Evolutionary conservation across 2,113 vertebrate genomes (phyloP).

Genomic region (Sebastes schlegelii): DNA sequence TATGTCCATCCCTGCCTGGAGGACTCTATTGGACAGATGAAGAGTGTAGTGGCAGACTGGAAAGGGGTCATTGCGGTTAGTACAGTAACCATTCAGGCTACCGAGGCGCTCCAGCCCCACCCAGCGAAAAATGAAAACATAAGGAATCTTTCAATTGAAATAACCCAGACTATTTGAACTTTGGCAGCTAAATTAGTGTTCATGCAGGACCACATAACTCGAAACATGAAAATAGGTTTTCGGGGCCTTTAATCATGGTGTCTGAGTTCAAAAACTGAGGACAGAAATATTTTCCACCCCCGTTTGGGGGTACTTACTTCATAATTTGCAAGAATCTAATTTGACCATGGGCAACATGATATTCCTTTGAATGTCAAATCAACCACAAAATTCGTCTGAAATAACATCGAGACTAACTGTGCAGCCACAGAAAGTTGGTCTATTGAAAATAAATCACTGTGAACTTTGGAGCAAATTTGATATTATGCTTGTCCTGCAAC

Average conservation of each 20-base stretch:
- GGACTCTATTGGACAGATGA: not conserved
- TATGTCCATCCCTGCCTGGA: too few species aligned
- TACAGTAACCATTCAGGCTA: not conserved
- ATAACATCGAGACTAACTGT: not conserved
- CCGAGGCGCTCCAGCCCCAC: not conserved
- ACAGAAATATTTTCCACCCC: not conserved
- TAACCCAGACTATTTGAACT: not conserved
- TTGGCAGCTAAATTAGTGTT: not conserved
- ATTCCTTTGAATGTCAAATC: not conserved
- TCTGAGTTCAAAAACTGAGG: not conserved
- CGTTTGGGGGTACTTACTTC: not conserved
- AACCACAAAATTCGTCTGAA: not conserved
- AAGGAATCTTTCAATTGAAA: not conserved
- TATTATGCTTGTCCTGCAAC: not conserved
- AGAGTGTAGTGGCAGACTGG: not conserved
- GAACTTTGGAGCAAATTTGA: slow-evolving; percentile 5
- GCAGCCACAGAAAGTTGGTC: slow-evolving; percentile 11
- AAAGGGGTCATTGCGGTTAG: not conserved
- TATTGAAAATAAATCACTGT: not conserved
- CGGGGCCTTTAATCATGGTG: not conserved
- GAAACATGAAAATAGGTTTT: not conserved
- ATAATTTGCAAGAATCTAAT: not conserved
- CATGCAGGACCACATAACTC: not conserved
- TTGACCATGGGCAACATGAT: not conserved
- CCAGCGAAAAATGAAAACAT: too few species aligned